Base-by-base conservation (phyloP, 2,888 invertebrate genomes). In the Plagodis dolabraria region DNA sequence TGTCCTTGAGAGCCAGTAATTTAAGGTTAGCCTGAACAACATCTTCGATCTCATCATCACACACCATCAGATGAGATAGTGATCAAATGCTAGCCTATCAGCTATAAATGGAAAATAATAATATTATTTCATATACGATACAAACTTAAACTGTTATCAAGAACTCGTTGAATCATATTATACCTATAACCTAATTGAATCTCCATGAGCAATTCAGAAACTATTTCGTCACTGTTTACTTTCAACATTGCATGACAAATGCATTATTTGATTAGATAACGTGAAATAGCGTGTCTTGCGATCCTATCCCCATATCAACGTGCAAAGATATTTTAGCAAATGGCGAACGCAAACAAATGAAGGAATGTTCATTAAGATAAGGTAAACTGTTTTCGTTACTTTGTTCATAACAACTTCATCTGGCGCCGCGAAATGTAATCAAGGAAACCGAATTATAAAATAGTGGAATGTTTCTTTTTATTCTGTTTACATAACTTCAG, bases 221-320 rank as follows among this genome's bases (percentile, higher is more conserved):
- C 40, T 40, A 49, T 55, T 36, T 47, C 10, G 46, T 49, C 53
- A 12, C 38, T 47, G 48, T 57, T 57, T 66, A 60, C 70, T 75
- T 77, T 80, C 76, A 75, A 69, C 70, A 63, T 63, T 71, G 67
- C 70, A 70, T 73, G 79, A 80, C 77, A 77, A 78, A 79, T 78
- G 77, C 76, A 77, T 61, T 75, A 77, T 76, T 72, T 75, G 80
- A 81, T 81, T 66, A 81, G 81, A 82, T 80, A 82, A 70, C 36
- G 52, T 48, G 55, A 67, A 38, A 57, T 60, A 62, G 60, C 61
- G 43, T 42, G 44, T 50, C 42, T 54, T 51, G 46, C 47, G 52
- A 54, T 43, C 46, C 49, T 22, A 53, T 50, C 49, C 40, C 33
- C 50, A 54, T 62, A 58, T 54, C 62, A 48, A 22, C 10, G 50